Percentiles rank a stretch among this genome's conserved stretches.
phyloP scores from a whole-genome alignment of 2,113 vertebrate genomes.

The Sialia sialis region DNA sequence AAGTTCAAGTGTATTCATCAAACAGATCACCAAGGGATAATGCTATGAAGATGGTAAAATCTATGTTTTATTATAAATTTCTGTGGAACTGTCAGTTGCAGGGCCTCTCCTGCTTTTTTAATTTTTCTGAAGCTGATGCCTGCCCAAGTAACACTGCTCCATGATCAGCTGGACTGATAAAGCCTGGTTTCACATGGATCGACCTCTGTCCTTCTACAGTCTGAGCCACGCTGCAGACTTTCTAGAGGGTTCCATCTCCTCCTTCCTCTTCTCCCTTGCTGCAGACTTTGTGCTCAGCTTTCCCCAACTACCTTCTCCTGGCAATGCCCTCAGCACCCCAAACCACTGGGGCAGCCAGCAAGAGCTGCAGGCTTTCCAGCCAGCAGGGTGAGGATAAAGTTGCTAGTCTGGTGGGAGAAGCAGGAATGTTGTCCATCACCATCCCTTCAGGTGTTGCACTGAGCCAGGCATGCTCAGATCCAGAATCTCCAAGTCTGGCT shows the following conservation, averaged over 20 bases:
- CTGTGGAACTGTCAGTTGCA: not conserved
- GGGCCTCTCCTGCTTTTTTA: not conserved
- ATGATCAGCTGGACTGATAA: not conserved
- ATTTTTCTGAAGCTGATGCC: not conserved
- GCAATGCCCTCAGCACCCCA: not conserved
- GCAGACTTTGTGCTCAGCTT: not conserved
- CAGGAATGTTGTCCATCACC: not conserved
- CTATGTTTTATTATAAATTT: not conserved
- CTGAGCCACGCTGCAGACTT: not conserved
- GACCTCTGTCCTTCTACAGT: not conserved
- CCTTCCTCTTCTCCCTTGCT: not conserved
- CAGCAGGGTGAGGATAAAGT: not conserved
- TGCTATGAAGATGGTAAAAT: not conserved
- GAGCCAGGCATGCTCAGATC: fast-evolving
- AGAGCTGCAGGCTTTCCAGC: not conserved
- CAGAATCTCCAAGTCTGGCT: not conserved
- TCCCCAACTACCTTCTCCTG: not conserved
- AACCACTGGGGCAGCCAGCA: fast-evolving
- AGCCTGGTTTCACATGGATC: not conserved
- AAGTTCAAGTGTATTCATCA: not conserved
- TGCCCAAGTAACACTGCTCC: not conserved
- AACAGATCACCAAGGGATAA: not conserved
- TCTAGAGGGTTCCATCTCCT: not conserved
- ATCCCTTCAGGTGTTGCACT: not conserved
- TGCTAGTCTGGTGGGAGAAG: not conserved